phyloP scores from a whole-genome alignment of 2,888 invertebrate species.

The Cephus nigrinus region DNA sequence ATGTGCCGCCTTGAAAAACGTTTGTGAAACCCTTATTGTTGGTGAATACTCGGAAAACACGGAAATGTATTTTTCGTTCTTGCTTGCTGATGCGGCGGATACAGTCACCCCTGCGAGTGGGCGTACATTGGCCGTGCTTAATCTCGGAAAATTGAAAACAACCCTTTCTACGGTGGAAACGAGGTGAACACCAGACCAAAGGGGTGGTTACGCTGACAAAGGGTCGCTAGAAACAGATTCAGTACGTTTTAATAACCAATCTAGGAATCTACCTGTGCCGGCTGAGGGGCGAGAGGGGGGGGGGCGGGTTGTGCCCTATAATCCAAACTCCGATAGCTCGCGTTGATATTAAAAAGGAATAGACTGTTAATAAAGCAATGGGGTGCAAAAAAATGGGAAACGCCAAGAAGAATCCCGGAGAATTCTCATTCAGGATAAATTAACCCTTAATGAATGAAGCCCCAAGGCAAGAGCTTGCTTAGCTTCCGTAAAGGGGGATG shows the following conservation, averaged over 20 bases:
- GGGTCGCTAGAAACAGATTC: slow-evolving; percentile 30
- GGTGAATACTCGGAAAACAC: too few relatives aligned
- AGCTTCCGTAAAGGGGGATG: too few relatives aligned
- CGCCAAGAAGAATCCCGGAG: too few relatives aligned
- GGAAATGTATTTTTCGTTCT: too few relatives aligned
- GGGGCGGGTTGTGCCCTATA: slow-evolving; percentile 41
- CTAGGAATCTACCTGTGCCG: slow-evolving; percentile 21
- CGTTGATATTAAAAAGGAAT: slow-evolving; percentile 6
- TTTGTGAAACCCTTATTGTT: too few relatives aligned
- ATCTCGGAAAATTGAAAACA: slow-evolving; percentile 52
- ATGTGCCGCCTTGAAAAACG: too few relatives aligned
- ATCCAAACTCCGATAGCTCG: slow-evolving; percentile 28
- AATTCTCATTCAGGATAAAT: too few relatives aligned
- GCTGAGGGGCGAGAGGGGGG: slow-evolving; percentile 18
- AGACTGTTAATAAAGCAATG: slow-evolving; percentile 30
- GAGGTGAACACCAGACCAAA: too few relatives aligned
- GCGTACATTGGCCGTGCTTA: slow-evolving; percentile 31
- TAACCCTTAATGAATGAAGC: too few relatives aligned
- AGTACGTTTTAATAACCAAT: slow-evolving; percentile 51
- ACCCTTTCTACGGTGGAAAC: slow-evolving; percentile 34
- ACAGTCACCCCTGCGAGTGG: background rate
- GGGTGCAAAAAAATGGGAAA: slow-evolving; percentile 24
- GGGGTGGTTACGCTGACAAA: too few relatives aligned
- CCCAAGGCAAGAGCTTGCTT: too few relatives aligned
- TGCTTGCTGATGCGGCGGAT: too few relatives aligned